Conservation (phyloP, 2,113 vertebrate species). For the Romanogobio albipinnatus region DNA sequence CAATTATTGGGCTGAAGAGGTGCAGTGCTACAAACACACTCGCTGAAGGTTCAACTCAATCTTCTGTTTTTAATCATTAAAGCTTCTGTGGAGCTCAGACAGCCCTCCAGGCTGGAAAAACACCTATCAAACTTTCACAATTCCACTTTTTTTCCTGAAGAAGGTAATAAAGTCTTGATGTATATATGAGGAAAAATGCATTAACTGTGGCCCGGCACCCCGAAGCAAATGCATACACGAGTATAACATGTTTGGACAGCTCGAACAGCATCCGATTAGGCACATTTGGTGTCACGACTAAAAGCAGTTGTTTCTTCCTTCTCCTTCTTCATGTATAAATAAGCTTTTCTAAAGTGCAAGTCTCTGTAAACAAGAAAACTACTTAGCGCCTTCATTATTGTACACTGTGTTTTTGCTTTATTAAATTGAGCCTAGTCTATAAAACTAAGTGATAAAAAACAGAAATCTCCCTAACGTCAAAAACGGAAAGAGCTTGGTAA, state of each 20-base stretch:
- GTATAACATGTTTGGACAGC: slow-evolving; percentile 30
- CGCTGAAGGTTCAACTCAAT: slow-evolving; percentile 39
- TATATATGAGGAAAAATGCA: slow-evolving; percentile 33
- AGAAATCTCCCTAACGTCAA: slow-evolving; percentile 13
- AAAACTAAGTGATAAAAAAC: slow-evolving; percentile 15
- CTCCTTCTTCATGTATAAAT: neutral
- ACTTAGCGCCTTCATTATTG: neutral
- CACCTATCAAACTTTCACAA: slow-evolving; percentile 43
- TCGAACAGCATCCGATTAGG: neutral
- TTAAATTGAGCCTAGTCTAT: slow-evolving; percentile 28
- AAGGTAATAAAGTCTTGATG: slow-evolving; percentile 45
- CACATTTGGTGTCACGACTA: neutral
- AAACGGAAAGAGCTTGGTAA: neutral
- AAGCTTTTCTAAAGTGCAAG: slow-evolving; percentile 1
- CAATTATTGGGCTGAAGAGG: slow-evolving; percentile 38
- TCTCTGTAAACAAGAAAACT: slow-evolving; percentile 10
- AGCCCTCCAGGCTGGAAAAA: slow-evolving; percentile 33
- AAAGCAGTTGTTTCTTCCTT: neutral
- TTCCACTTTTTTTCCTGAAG: slow-evolving; percentile 32
- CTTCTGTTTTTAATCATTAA: slow-evolving; percentile 46
- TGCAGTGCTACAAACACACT: slow-evolving; percentile 36
- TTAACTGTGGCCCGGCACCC: slow-evolving; percentile 29
- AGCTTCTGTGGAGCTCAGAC: slow-evolving; percentile 19
- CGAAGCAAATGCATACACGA: slow-evolving; percentile 19
- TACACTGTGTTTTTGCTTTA: slow-evolving; percentile 28